phyloP scores from a whole-genome alignment of 2,797 vertebrate species.

The Siniperca obscura region DNA sequence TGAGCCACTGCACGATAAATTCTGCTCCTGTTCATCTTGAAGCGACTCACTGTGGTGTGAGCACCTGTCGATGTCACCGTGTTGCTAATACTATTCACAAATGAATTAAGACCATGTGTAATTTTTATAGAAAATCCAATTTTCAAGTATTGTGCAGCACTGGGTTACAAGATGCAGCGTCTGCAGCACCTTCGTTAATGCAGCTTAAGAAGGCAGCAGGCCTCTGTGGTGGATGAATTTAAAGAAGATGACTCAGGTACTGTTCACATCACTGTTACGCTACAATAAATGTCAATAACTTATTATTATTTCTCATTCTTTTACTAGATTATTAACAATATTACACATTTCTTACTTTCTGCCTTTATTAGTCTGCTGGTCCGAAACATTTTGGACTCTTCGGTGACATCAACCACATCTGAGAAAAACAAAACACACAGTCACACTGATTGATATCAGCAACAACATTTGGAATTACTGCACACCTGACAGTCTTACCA shows the following conservation, averaged over 20 bases:
- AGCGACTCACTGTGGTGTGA: background rate
- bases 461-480: background rate
- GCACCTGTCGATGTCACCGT: too few relatives aligned
- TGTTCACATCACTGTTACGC: background rate
- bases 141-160: too few relatives aligned
- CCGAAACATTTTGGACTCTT: background rate
- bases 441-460: background rate
- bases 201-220: too few relatives aligned
- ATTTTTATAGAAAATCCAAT: background rate
- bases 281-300: background rate
- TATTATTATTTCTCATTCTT: background rate
- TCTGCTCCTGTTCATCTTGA: background rate
- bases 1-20: background rate
- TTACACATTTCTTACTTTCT: conserved; percentile 35
- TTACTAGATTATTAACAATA: background rate
- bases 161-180: background rate
- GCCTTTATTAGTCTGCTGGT: fast-evolving
- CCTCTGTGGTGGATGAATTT: background rate
- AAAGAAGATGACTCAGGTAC: background rate
- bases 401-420: conserved; percentile 74
- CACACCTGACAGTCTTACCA: conserved; percentile 45
- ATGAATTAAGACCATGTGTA: background rate
- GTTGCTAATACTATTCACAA: background rate
- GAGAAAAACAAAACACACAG: conserved; percentile 8
- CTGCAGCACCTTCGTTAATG: too few relatives aligned